These are phyloP conservation scores for Metopolophium dirhodum DNA, from an alignment of 1,140 invertebrate genomes.

Conservation along the genomic window DNA sequence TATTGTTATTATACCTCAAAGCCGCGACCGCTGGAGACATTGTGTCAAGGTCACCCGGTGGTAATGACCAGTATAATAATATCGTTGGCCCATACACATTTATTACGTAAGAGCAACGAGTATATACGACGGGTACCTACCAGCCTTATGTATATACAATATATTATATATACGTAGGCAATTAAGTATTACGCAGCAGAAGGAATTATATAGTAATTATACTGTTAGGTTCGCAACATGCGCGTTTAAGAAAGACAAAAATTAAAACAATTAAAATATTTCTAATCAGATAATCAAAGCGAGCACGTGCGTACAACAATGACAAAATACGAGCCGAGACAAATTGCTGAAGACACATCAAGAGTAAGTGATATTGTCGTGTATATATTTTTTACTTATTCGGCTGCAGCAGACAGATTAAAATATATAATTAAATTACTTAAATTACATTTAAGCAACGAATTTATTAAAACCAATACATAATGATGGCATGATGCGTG, in stretches of 20 bases:
- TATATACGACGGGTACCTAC: background rate
- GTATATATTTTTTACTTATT: background rate
- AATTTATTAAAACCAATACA: background rate
- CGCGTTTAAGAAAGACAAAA: background rate
- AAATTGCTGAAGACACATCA: background rate
- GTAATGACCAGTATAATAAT: slow-evolving; percentile 25
- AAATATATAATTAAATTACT: background rate
- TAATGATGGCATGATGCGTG: background rate
- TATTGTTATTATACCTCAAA: background rate
- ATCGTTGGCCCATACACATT: background rate
- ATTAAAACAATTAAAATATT: background rate
- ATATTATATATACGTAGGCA: background rate
- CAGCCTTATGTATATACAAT: background rate
- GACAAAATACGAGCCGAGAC: background rate
- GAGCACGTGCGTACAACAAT: background rate
- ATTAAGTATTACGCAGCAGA: background rate
- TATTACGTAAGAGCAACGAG: background rate
- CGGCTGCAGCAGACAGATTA: background rate
- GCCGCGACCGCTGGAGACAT: background rate
- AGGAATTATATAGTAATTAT: background rate
- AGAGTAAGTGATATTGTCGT: background rate
- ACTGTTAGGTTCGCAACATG: background rate
- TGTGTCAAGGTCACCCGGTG: slow-evolving; percentile 27
- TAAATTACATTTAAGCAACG: background rate
- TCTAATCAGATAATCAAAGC: background rate